Evolutionary conservation across 2,113 vertebrate genomes (phyloP), one percentile per base, ranked within the genome.

Genomic region (Oreochromis niloticus): DNA sequence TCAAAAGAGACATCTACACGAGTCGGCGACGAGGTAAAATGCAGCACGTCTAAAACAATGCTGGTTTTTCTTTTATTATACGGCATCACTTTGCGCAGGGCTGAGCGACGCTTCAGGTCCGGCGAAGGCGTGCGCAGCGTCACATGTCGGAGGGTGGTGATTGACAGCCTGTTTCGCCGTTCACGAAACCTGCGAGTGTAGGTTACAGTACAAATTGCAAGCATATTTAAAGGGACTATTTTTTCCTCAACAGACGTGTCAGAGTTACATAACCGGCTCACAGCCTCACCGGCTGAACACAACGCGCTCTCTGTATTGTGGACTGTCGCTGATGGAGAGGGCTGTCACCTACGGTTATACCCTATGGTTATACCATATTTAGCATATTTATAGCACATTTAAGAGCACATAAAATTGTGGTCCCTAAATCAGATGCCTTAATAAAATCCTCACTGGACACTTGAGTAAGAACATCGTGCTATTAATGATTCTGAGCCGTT

Each of bases 11-110:
- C 89, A 92, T 36, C 41, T 96, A 3, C 93, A 95, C n/a, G 89
- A 86, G 61, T 91, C 95, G 19, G 92, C 81, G 73, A 80, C 39
- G n/a, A 96, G 96, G 96, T 97, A 94, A 93, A 61, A 11, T 9
- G 30, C 17, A 19, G 30, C 34, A 6, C 79, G 9, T 34, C 13
- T 14, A 6, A 43, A 84, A 43, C 4, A 16, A 55, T 5, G 55
- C 43, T 1, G 73, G 1, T 55, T 41, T 56, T 17, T 2, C 12
- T 73, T 22, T 50, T 41, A 19, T 43, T 19, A 32, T 2, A 4
- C 80, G 32, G 50, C 1, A 2, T 24, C 57, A 85, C 14, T 57
- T 73, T 11, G 63, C 32, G 48, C 54, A 46, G 27, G 86, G 85
- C 91, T 34, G 87, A 81, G 88, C 17, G n/a, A 36, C 78, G 75